Conservation (phyloP, 2,888 invertebrate species). For the Anoncus sp. region DNA sequence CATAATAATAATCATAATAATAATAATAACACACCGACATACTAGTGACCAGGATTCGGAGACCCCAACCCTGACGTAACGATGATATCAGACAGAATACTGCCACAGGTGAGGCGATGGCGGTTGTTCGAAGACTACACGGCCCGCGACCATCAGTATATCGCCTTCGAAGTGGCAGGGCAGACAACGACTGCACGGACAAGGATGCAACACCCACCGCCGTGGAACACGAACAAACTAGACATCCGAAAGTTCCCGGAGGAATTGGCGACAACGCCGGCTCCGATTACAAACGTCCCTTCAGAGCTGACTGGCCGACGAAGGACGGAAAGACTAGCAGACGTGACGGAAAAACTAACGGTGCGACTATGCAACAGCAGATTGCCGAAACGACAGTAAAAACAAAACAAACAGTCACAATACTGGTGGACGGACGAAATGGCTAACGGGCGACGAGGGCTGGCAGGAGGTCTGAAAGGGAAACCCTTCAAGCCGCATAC, state of each 20-base stretch:
- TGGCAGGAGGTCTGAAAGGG: too few relatives aligned
- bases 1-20: background rate
- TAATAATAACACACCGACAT: constrained; percentile 38
- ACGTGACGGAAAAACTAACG: too few relatives aligned
- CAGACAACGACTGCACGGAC: background rate
- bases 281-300: too few relatives aligned
- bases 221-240: constrained; percentile 18
- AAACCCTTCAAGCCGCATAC: too few relatives aligned
- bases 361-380: too few relatives aligned
- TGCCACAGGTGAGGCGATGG: constrained; percentile 32
- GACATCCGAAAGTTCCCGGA: constrained; percentile 40
- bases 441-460: too few relatives aligned
- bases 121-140: constrained; percentile 45
- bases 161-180: constrained; percentile 27
- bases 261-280: too few relatives aligned
- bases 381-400: too few relatives aligned
- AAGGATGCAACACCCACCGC: background rate
- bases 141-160: constrained; percentile 64
- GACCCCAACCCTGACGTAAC: constrained; percentile 31
- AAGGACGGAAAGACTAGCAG: too few relatives aligned
- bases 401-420: too few relatives aligned
- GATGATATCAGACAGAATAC: constrained; percentile 43
- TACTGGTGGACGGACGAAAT: too few relatives aligned
- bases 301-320: too few relatives aligned
- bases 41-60: constrained; percentile 46